Evolutionary conservation across 2,888 invertebrate genomes (phyloP).

Genomic region (Trichogramma evanescens): DNA sequence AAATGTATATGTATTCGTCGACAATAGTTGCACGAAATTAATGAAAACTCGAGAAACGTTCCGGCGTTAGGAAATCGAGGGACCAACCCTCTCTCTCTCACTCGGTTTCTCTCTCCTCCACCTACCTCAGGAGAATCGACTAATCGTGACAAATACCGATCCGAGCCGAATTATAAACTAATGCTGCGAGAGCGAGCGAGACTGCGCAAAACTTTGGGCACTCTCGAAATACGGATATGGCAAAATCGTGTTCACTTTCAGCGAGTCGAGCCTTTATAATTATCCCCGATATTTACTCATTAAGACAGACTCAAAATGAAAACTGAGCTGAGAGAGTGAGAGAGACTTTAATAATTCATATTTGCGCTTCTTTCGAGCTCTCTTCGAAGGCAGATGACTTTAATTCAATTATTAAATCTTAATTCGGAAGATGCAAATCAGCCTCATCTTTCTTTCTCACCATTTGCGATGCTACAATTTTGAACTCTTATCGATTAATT

Average conservation of each 20-base stretch:
- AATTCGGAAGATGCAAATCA: no score
- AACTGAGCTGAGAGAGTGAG: no score
- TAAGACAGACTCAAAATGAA: no score
- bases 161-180: conserved; percentile 46
- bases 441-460: no score
- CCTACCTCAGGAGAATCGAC: conserved; percentile 31
- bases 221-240: conserved; percentile 7
- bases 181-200: conserved; percentile 37
- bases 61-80: conserved; percentile 23
- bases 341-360: no score
- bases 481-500: no score
- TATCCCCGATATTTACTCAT: neutral
- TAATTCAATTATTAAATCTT: no score
- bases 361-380: no score
- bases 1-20: conserved; percentile 18
- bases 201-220: conserved; percentile 13
- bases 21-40: conserved; percentile 43
- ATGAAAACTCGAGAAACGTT: conserved; percentile 38
- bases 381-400: no score
- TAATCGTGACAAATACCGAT: conserved; percentile 48
- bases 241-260: conserved; percentile 10
- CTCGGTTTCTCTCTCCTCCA: conserved; percentile 12
- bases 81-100: conserved; percentile 20
- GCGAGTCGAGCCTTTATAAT: neutral
- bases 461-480: no score